These are phyloP conservation scores for Odontothrips loti DNA, from an alignment of 2,888 invertebrate species.

Conservation along the genomic window DNA sequence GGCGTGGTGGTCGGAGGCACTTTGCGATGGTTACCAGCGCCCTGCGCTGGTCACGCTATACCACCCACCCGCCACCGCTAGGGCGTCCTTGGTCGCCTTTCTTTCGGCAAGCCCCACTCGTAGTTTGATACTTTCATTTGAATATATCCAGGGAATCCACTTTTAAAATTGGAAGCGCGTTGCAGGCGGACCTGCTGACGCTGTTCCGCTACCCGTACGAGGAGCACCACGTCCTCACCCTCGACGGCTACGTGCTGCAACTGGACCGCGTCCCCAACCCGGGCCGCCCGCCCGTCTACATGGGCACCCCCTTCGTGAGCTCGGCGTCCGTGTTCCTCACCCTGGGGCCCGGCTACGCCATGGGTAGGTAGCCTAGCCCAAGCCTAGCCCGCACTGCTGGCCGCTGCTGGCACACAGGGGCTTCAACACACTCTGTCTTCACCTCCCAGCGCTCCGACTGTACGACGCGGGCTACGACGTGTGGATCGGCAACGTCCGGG, in stretches of 20 bases:
- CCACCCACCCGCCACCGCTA: too few relatives aligned
- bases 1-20: too few relatives aligned
- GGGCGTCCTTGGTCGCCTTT: too few relatives aligned
- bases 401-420: background rate
- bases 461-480: conserved; percentile 59
- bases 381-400: background rate
- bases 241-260: background rate
- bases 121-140: too few relatives aligned
- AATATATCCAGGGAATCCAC: too few relatives aligned
- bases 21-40: too few relatives aligned
- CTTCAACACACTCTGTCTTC: too few relatives aligned
- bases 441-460: conserved; percentile 52
- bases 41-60: too few relatives aligned
- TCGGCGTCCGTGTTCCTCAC: background rate
- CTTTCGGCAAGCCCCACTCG: background rate
- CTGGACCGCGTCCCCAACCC: background rate
- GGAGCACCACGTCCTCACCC: background rate
- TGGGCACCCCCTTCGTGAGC: background rate
- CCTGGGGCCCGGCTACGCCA: background rate
- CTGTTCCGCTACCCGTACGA: background rate
- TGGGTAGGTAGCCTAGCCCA: background rate
- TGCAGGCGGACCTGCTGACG: background rate
- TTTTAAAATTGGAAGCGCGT: too few relatives aligned
- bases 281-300: background rate
- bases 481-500: conserved; percentile 55